Conservation (phyloP, 1,140 invertebrate species). For the Heliconius congener region DNA sequence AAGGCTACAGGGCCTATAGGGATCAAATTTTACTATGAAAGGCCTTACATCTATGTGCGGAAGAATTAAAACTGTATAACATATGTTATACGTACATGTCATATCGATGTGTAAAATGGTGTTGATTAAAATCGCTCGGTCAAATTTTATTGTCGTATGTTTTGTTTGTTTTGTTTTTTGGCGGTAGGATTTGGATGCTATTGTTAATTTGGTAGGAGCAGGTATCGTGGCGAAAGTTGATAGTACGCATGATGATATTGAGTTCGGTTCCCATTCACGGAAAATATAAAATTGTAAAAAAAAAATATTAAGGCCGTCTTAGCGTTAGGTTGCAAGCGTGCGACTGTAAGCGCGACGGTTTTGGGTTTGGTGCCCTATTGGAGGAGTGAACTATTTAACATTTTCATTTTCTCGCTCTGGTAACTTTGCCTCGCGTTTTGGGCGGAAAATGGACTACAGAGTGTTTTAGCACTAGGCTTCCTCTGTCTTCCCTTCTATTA, state of each 20-base stretch:
- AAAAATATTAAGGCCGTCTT: no score
- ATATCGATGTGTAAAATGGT: background rate
- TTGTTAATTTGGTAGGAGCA: background rate
- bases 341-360: no score
- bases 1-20: background rate
- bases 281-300: background rate
- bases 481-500: background rate
- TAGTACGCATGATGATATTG: background rate
- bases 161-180: slow-evolving; percentile 6
- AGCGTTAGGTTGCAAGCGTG: no score
- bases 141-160: no score
- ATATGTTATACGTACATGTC: background rate
- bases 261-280: no score
- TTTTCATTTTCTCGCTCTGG: no score
- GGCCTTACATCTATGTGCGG: background rate
- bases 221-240: background rate
- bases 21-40: background rate
- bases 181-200: background rate
- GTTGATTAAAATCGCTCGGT: background rate
- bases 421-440: no score
- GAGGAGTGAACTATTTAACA: no score
- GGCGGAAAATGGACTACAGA: no score
- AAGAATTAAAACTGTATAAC: background rate
- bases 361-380: no score
- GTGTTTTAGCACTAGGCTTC: background rate